These are phyloP conservation scores for Stylophora pistillata DNA, from an alignment of 64 coral and sea anemone genomes.

Conservation along the genomic window DNA sequence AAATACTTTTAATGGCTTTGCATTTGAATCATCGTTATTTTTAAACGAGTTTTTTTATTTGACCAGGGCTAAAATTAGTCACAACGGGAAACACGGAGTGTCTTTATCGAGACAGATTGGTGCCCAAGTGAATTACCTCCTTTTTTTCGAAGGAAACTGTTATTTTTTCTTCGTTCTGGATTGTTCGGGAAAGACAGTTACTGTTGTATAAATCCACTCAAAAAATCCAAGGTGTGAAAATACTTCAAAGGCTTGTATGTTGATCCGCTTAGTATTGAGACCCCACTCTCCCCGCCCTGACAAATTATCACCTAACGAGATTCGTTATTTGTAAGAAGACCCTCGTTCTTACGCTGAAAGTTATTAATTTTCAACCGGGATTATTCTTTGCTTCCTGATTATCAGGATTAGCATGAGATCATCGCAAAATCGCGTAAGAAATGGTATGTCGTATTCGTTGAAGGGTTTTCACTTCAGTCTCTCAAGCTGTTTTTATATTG, in stretches of 20 bases:
- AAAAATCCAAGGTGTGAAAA: neutral
- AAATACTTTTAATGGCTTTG: constrained; percentile 28
- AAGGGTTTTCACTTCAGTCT: neutral
- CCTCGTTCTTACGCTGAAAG: neutral
- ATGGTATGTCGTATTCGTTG: neutral
- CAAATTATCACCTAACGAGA: neutral
- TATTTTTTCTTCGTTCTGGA: neutral
- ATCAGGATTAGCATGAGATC: neutral
- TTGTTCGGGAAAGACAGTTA: too few relatives aligned
- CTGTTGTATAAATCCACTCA: neutral
- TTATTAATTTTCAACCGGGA: neutral
- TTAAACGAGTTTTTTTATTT: constrained; percentile 8
- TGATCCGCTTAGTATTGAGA: neutral
- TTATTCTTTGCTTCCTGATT: neutral
- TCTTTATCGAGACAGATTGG: neutral
- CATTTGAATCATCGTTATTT: neutral
- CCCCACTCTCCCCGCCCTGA: neutral
- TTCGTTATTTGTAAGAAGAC: neutral
- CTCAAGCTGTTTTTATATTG: neutral
- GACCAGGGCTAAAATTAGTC: neutral
- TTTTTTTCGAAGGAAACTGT: neutral
- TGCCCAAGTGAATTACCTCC: neutral
- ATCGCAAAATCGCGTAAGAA: neutral
- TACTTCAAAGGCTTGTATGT: neutral
- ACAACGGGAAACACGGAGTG: neutral